Percentiles rank a stretch among this genome's conserved stretches.
phyloP scores from a whole-genome alignment of 2,113 vertebrate genomes.

The Pantherophis guttatus region DNA sequence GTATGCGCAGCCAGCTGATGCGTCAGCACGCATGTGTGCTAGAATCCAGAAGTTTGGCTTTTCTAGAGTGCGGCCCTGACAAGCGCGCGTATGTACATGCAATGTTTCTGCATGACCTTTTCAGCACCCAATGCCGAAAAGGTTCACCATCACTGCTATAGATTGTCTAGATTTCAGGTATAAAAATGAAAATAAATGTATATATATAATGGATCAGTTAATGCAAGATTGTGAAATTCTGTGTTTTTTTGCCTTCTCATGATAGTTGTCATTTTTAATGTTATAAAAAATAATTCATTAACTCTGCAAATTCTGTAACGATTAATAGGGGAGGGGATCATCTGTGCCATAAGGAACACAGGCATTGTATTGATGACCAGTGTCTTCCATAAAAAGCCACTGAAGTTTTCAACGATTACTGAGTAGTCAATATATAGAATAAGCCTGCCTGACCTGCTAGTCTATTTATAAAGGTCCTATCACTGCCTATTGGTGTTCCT shows the following conservation, averaged over 20 bases:
- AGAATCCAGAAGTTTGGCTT: too few species aligned
- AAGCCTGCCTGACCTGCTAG: background rate
- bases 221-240: background rate
- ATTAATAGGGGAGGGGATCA: background rate
- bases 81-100: too few species aligned
- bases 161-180: background rate
- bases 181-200: background rate
- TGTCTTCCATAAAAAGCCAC: background rate
- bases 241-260: background rate
- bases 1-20: too few species aligned
- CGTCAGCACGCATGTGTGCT: too few species aligned
- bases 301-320: background rate
- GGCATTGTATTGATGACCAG: background rate
- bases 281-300: background rate
- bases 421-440: background rate
- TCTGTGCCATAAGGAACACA: background rate
- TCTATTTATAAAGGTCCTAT: background rate
- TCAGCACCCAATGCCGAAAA: too few species aligned
- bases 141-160: background rate
- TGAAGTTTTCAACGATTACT: background rate
- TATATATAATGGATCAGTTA: background rate
- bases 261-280: background rate
- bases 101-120: too few species aligned
- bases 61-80: too few species aligned
- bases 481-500: background rate